Conservation (phyloP, 2,888 invertebrate species). For the Eristalis intricaria region DNA sequence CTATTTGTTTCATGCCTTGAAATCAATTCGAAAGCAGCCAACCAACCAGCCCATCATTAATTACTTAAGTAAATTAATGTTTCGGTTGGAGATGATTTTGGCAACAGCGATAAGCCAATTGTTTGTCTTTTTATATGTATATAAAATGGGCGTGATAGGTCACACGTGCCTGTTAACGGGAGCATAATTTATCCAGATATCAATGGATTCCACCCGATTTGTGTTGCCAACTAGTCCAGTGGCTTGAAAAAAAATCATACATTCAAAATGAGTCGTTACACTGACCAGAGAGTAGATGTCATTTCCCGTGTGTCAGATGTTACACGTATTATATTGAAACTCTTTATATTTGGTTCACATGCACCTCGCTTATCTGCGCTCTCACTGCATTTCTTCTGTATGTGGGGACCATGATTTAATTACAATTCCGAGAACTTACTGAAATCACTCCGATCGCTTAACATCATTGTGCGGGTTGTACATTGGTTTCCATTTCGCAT, state of each 20-base stretch:
- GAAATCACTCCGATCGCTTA: neutral
- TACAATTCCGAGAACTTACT: neutral
- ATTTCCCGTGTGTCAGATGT: neutral
- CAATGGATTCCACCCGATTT: neutral
- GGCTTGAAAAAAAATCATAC: neutral
- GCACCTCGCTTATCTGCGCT: too few species aligned
- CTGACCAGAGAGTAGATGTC: neutral
- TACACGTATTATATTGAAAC: too few species aligned
- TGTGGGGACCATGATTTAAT: neutral
- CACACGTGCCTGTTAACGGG: neutral
- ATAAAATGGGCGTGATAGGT: neutral
- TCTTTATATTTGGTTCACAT: too few species aligned
- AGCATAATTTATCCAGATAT: neutral
- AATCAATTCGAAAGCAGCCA: neutral
- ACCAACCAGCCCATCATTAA: neutral
- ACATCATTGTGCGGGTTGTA: neutral
- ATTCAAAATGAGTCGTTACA: too few species aligned
- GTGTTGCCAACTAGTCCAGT: neutral
- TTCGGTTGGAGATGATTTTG: neutral
- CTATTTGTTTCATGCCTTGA: neutral
- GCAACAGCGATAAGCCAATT: neutral
- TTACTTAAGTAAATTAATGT: neutral
- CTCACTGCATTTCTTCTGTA: neutral
- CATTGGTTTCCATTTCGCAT: neutral
- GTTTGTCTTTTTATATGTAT: neutral